phyloP scores from a whole-genome alignment of 2,888 invertebrate species.

The Neelides folsomi region DNA sequence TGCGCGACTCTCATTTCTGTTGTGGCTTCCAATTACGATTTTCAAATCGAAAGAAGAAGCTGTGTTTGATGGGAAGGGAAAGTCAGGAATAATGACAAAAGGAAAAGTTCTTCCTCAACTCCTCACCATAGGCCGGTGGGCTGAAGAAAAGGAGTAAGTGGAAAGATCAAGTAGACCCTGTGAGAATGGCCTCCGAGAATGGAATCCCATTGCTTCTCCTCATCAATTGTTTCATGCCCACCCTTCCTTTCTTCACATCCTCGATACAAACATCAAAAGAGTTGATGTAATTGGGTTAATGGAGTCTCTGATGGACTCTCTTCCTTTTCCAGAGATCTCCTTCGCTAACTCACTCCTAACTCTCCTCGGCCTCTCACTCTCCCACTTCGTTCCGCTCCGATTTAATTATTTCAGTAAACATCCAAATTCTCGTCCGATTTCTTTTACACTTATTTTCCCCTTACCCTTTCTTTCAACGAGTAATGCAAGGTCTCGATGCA shows the following conservation, averaged over 20 bases:
- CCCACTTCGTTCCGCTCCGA: slow-evolving; percentile 12
- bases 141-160: no score
- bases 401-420: slow-evolving; percentile 28
- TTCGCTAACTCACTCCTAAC: no score
- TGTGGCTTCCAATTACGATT: slow-evolving; percentile 8
- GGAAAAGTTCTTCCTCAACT: slow-evolving; percentile 1
- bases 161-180: no score
- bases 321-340: not conserved
- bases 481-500: not conserved
- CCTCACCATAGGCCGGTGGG: not conserved
- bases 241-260: slow-evolving; percentile 2
- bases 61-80: no score
- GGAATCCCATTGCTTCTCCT: not conserved
- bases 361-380: no score
- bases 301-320: slow-evolving; percentile 25
- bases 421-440: slow-evolving; percentile 10
- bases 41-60: no score
- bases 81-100: no score
- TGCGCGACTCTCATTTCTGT: not conserved
- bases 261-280: slow-evolving; percentile 22
- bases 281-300: slow-evolving; percentile 26
- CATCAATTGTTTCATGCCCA: slow-evolving; percentile 12
- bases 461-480: not conserved
- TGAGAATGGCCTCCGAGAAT: no score
- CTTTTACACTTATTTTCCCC: not conserved